Conservation (phyloP, 2,113 vertebrate species). For the Diglossa brunneiventris region DNA sequence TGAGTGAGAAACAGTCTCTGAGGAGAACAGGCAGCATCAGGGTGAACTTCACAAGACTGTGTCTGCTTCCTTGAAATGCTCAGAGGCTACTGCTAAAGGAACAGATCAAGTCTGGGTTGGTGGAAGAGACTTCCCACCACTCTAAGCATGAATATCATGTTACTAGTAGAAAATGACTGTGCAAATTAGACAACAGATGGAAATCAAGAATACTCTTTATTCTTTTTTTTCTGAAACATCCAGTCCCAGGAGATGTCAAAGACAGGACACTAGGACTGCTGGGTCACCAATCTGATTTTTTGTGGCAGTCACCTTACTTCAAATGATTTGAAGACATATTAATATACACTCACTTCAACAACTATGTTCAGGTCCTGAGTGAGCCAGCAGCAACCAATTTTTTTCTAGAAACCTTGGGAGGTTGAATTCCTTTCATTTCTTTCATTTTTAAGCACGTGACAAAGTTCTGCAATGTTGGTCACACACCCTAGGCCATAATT, state of each 20-base stretch:
- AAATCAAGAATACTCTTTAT: background rate
- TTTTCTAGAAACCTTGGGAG: background rate
- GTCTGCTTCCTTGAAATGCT: conserved; percentile 39
- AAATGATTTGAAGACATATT: background rate
- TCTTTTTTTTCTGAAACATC: background rate
- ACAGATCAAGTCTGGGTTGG: conserved; percentile 17
- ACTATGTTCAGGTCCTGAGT: background rate
- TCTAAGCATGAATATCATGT: background rate
- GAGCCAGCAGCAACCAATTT: background rate
- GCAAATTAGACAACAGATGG: conserved; percentile 10
- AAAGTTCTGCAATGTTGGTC: background rate
- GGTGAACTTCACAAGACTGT: conserved; percentile 41
- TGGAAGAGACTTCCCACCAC: conserved; percentile 26
- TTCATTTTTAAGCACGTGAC: background rate
- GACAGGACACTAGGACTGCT: background rate
- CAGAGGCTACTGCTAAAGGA: conserved; percentile 28
- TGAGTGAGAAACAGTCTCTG: conserved; percentile 48
- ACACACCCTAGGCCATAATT: background rate
- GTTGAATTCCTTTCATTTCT: background rate
- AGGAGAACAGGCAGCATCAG: conserved; percentile 12
- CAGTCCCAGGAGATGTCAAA: background rate
- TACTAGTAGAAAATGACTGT: conserved; percentile 40
- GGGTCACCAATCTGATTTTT: background rate
- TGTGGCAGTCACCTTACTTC: background rate
- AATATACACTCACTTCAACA: background rate